Evolutionary conservation across 2,888 invertebrate species (phyloP), one percentile per base, ranked within the genome.

Genomic region (Drosophila algonquin): DNA sequence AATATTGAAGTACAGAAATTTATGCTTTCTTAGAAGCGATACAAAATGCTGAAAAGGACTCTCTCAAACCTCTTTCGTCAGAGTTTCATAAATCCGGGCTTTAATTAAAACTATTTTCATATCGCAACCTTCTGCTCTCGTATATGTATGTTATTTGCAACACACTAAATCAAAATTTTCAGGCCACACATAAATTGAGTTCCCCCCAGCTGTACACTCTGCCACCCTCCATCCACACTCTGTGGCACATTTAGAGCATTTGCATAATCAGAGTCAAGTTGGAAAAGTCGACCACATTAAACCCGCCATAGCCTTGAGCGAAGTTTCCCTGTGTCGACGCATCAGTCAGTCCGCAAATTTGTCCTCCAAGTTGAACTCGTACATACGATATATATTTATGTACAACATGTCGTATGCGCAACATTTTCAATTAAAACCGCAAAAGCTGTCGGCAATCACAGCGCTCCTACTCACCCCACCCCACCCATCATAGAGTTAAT

Each of bases 401-500:
- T 63, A 67, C 65, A 74, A 61, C 87, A 76, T 73, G 87, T 73
- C 87, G 81, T 69, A 83, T 80, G 68, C 72, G 79, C 76, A 78
- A 78, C 76, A 64, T 80, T 81, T 81, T 78, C 84, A 83, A 83
- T 86, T 86, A 78, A 70, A 83, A 72, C 73, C 76, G 53, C 86
- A 73, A 81, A 76, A 54, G 56, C 77, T 82, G 71, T 75, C 68
- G 72, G 64, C 77, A 81, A 63, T 72, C 77, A 60, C 48, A 76
- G 44, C 55, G 55, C 53, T 6, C 3, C 24, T 18, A 18, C 18
- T 18, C 18, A 18, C 4, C 24, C 27, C 8, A 7, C 8, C 8
- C 30, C 30, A 8, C 8, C 30, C 51, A 30, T 55, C 53, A 24
- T 75, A 61, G 75, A 63, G 64, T 82, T 73, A 56, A 68, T 60